Evolutionary conservation across 2,888 invertebrate species (phyloP).

Genomic region (Drosophila stalkeri): DNA sequence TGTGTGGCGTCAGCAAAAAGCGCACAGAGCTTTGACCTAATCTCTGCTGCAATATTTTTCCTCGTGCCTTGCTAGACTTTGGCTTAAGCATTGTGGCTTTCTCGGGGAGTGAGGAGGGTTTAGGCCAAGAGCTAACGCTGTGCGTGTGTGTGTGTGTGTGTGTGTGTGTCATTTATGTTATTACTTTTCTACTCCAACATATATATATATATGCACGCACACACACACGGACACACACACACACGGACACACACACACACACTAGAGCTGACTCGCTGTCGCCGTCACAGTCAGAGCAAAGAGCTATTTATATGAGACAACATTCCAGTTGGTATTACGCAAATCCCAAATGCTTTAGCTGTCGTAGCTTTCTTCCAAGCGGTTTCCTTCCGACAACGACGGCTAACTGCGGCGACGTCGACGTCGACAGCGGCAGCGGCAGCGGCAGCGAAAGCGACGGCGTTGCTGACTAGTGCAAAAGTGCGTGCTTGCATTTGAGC

Average conservation of each 20-base stretch:
- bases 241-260: conserved; percentile 4
- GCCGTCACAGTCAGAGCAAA: conserved; percentile 35
- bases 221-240: conserved; percentile 13
- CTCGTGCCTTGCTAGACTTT: conserved; percentile 65
- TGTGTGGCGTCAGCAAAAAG: conserved; percentile 60
- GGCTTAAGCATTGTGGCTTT: conserved; percentile 43
- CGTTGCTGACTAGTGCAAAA: conserved; percentile 66
- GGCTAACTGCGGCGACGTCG: conserved; percentile 51
- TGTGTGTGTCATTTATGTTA: conserved; percentile 66
- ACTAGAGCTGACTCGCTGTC: conserved; percentile 26
- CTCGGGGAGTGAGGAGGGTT: not conserved
- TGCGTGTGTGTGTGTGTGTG: conserved; percentile 18
- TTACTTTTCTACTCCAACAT: conserved; percentile 61
- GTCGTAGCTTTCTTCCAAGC: conserved; percentile 81
- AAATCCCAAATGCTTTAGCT: conserved; percentile 80
- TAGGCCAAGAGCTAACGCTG: conserved; percentile 9
- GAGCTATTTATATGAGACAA: conserved; percentile 80
- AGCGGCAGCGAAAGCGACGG: conserved; percentile 18
- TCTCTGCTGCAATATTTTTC: conserved; percentile 80
- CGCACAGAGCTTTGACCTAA: conserved; percentile 80
- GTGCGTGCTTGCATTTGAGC: conserved; percentile 74
- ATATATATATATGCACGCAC: conserved; percentile 6
- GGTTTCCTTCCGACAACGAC: conserved; percentile 67
- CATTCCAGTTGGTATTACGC: conserved; percentile 81
- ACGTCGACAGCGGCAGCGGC: conserved; percentile 10